Conservation (phyloP, 2,888 invertebrate genomes). For the Biston stratarius region DNA sequence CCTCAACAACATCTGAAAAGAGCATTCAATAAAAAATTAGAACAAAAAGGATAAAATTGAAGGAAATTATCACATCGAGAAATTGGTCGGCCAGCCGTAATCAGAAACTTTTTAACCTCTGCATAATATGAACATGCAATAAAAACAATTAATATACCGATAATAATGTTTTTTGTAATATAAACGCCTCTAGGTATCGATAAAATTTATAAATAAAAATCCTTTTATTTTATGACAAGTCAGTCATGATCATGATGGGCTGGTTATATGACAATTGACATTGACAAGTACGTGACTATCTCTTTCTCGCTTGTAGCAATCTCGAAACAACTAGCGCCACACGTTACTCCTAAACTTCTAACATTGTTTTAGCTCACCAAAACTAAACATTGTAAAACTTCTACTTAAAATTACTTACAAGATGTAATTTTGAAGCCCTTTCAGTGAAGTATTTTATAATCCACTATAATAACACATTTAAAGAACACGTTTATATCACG, state of each 20-base stretch:
- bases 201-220: constrained; percentile 49
- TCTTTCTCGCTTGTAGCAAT: constrained; percentile 51
- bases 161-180: constrained; percentile 42
- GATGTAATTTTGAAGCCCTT: not conserved
- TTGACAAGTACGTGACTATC: constrained; percentile 55
- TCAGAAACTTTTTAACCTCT: not conserved
- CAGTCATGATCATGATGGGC: constrained; percentile 48
- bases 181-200: constrained; percentile 34
- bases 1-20: constrained; percentile 76
- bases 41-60: constrained; percentile 37
- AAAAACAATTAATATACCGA: constrained; percentile 27
- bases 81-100: constrained; percentile 11
- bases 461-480: constrained; percentile 10
- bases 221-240: constrained; percentile 45
- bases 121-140: constrained; percentile 3
- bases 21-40: constrained; percentile 56
- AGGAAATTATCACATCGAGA: constrained; percentile 37
- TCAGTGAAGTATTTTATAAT: constrained; percentile 3
- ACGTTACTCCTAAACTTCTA: constrained; percentile 47
- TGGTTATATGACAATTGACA: constrained; percentile 60
- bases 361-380: constrained; percentile 40
- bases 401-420: constrained; percentile 21
- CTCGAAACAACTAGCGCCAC: constrained; percentile 53
- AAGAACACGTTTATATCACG: not conserved
- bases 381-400: constrained; percentile 16